phyloP scores from a whole-genome alignment of 37 sponge, comb jelly and placozoan species.

The Eunapius fragilis region DNA sequence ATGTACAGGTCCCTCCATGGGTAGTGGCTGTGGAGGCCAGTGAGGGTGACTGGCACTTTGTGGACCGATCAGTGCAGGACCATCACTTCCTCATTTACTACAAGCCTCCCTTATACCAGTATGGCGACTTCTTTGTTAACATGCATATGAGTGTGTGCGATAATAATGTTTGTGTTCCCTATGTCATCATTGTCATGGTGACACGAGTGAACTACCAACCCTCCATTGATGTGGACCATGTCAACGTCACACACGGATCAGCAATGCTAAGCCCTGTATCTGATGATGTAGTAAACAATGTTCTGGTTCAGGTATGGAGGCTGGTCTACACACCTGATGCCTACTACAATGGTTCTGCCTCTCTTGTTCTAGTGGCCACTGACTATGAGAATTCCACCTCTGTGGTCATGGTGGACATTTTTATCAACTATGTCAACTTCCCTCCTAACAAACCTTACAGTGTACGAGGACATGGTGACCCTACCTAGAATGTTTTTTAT shows the following conservation, averaged over 20 bases:
- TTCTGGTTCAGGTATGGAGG: conserved; percentile 35
- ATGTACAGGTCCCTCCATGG: conserved; percentile 69
- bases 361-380: conserved; percentile 46
- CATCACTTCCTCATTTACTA: conserved; percentile 10
- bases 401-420: conserved; percentile 39
- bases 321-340: conserved; percentile 67
- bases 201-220: conserved; percentile 78
- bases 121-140: conserved; percentile 28
- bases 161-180: conserved; percentile 44
- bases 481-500: too few species aligned
- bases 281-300: not conserved
- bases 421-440: conserved; percentile 69
- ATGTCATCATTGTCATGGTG: conserved; percentile 50
- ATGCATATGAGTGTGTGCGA: conserved; percentile 71
- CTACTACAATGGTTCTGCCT: conserved; percentile 71
- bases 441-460: conserved; percentile 53
- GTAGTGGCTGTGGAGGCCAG: not conserved
- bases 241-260: not conserved
- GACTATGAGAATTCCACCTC: conserved; percentile 57
- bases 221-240: conserved; percentile 24
- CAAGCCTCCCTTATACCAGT: conserved; percentile 34
- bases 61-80: not conserved
- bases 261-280: not conserved
- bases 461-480: conserved; percentile 62
- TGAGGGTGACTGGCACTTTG: not conserved